phyloP scores from a whole-genome alignment of 2,113 vertebrate species.

The Fukomys damarensis region DNA sequence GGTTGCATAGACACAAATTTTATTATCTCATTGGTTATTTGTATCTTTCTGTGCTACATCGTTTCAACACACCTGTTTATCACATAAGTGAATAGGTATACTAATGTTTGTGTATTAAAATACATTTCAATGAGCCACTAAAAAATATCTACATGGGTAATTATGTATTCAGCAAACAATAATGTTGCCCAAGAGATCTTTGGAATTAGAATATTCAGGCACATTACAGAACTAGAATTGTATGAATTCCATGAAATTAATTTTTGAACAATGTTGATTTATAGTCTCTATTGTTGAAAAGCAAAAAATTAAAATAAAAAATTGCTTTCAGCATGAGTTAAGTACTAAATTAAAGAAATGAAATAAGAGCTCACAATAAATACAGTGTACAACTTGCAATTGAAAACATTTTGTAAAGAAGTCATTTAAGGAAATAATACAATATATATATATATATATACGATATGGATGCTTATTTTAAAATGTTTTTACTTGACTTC shows the following conservation, averaged over 20 bases:
- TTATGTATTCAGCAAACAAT: conserved; percentile 39
- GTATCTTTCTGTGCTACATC: not conserved
- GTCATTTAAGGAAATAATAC: conserved; percentile 36
- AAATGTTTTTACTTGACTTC: conserved; percentile 15
- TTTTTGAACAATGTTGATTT: conserved; percentile 19
- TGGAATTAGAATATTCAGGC: not conserved
- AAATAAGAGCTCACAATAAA: conserved; percentile 24
- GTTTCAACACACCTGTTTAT: not conserved
- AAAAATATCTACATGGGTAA: not conserved
- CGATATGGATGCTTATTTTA: not conserved
- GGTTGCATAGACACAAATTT: not conserved
- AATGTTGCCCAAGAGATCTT: not conserved
- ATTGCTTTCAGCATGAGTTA: not conserved
- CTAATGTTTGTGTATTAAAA: conserved; percentile 13
- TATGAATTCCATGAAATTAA: not conserved
- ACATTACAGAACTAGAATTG: conserved; percentile 47
- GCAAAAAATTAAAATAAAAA: conserved; percentile 20
- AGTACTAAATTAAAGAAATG: not conserved
- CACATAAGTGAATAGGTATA: not conserved
- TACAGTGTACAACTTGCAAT: not conserved
- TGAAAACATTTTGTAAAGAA: conserved; percentile 45
- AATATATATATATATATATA: not conserved
- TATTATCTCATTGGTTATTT: not conserved
- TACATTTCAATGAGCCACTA: not conserved
- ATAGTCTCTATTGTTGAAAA: not conserved